Percentiles rank a stretch among this genome's conserved stretches.
phyloP scores from a whole-genome alignment of 92 coral and sea anemone species.

The Heliopora coerulea region DNA sequence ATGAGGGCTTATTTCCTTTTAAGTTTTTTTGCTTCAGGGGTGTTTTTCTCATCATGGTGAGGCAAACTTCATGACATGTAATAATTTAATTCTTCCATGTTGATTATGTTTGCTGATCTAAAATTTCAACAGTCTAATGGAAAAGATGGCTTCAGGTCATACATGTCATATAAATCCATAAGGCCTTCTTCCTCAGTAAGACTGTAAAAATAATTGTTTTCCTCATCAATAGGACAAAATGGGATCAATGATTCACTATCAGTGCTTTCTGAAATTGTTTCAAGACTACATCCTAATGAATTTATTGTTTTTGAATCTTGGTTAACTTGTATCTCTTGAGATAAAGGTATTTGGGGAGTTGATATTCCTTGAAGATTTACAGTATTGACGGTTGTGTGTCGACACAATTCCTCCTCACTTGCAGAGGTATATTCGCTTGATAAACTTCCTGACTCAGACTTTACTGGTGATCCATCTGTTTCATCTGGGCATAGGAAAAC shows the following conservation, averaged over 20 bases:
- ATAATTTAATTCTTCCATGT: not conserved
- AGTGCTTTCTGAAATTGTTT: conserved; percentile 61
- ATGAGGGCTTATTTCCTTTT: no score
- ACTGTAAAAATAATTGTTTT: conserved; percentile 69
- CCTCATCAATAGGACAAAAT: conserved; percentile 78
- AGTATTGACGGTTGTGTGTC: conserved; percentile 3
- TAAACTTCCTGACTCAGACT: conserved; percentile 38
- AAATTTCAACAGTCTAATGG: conserved; percentile 10
- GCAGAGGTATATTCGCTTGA: conserved; percentile 27
- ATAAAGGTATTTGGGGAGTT: not conserved
- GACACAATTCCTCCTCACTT: conserved; percentile 14
- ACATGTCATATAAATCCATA: conserved; percentile 74
- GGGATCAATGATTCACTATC: conserved; percentile 72
- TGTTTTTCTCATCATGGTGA: no score
- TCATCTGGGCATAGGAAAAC: conserved; percentile 96
- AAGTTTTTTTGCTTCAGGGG: no score
- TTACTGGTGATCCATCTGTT: conserved; percentile 75
- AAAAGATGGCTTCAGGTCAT: conserved; percentile 32
- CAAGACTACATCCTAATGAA: conserved; percentile 43
- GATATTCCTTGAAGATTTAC: not conserved
- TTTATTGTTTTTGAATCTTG: conserved; percentile 55
- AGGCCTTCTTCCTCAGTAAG: conserved; percentile 87
- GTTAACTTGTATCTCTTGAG: conserved; percentile 49
- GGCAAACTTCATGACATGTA: no score
- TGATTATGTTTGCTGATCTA: not conserved